phyloP scores from a whole-genome alignment of 2,888 invertebrate genomes.

The Anodontia alba region DNA sequence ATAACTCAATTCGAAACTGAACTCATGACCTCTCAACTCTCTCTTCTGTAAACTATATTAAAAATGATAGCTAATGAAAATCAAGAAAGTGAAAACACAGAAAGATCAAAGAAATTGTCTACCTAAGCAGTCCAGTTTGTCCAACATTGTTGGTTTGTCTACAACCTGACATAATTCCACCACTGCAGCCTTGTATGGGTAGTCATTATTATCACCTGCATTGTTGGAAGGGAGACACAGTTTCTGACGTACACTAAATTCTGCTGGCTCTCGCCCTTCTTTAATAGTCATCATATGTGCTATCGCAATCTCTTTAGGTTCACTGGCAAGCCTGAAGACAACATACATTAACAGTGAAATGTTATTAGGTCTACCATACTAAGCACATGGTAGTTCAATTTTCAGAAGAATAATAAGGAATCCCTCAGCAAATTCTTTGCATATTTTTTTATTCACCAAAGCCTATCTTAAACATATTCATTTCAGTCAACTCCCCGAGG shows the following conservation, averaged over 20 bases:
- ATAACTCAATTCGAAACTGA: too few species aligned
- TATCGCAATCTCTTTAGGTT: constrained; percentile 72
- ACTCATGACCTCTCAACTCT: too few species aligned
- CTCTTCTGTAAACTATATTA: too few species aligned
- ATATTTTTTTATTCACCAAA: too few species aligned
- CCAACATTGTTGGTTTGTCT: constrained; percentile 74
- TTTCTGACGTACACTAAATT: constrained; percentile 70
- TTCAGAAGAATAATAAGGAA: too few species aligned
- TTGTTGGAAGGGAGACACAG: constrained; percentile 63
- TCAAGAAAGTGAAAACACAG: too few species aligned
- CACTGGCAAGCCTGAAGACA: constrained; percentile 72
- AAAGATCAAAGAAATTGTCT: too few species aligned
- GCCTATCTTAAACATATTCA: too few species aligned
- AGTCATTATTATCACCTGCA: constrained; percentile 7
- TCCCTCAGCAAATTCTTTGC: too few species aligned
- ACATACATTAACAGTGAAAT: background rate
- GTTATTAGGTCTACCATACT: constrained; percentile 10
- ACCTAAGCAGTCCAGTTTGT: constrained; percentile 82
- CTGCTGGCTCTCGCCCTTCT: constrained; percentile 57
- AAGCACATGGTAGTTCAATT: too few species aligned
- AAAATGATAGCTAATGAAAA: too few species aligned
- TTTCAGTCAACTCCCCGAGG: too few species aligned
- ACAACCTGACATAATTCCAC: constrained; percentile 68
- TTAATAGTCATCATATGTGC: constrained; percentile 77
- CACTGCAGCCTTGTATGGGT: constrained; percentile 77